Percentiles rank a stretch among this genome's conserved stretches.
Conservation (phyloP, 2,113 vertebrate species). For the Siniperca knerii region DNA sequence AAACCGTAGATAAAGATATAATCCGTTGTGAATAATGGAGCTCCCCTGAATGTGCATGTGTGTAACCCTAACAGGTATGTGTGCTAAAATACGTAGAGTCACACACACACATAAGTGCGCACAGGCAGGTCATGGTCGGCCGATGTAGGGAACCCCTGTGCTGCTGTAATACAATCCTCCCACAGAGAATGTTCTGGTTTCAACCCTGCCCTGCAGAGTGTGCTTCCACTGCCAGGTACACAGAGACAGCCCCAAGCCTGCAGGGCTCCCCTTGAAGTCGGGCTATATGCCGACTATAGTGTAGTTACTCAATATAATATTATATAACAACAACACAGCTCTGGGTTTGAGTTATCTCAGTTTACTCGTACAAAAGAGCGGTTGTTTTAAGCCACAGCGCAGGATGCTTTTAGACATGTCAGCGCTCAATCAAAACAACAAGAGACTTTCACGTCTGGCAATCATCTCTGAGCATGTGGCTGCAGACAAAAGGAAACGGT, state of each 20-base stretch:
- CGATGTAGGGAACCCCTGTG: slow-evolving; percentile 71
- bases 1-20: slow-evolving; percentile 55
- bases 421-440: slow-evolving; percentile 79
- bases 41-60: slow-evolving; percentile 37
- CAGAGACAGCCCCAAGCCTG: slow-evolving; percentile 65
- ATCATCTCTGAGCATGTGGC: slow-evolving; percentile 76
- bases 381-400: slow-evolving; percentile 59
- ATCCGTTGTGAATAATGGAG: slow-evolving; percentile 56
- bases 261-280: slow-evolving; percentile 72
- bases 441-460: slow-evolving; percentile 75
- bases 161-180: slow-evolving; percentile 77
- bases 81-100: slow-evolving; percentile 17
- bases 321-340: slow-evolving; percentile 66
- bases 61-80: slow-evolving; percentile 37
- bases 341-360: slow-evolving; percentile 61
- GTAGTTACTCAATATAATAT: slow-evolving; percentile 67
- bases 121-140: slow-evolving; percentile 66
- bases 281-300: slow-evolving; percentile 54
- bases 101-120: slow-evolving; percentile 28
- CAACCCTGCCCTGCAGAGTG: slow-evolving; percentile 72
- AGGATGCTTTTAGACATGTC: slow-evolving; percentile 73
- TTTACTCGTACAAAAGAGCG: slow-evolving; percentile 55
- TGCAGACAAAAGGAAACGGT: slow-evolving; percentile 68
- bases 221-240: slow-evolving; percentile 77
- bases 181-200: slow-evolving; percentile 78